Evolutionary conservation across 2,797 vertebrate species (phyloP), one percentile per base, ranked within the genome.

Genomic region (Acanthopagrus latus): DNA sequence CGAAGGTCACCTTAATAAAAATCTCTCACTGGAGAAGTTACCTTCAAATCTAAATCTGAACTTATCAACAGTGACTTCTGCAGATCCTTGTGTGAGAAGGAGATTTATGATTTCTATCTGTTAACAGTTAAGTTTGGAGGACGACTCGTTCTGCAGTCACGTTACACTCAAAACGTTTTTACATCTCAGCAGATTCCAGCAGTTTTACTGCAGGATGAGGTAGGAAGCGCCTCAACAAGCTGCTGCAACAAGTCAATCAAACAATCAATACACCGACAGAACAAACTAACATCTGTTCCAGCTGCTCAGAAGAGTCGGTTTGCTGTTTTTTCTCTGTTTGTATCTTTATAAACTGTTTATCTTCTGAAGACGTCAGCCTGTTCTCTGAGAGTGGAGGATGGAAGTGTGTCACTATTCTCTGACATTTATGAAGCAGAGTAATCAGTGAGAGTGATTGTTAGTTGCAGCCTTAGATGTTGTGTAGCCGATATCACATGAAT

Each of bases 1-100:
- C 20, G 59, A 12, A 17, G 50, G 64, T 74, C 65, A 64, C 43
- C 54, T 59, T 33, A 29, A 64, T 77, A 50, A 59, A 52, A 65
- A 29, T 43, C 21, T 41, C 29, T 50, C 60, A 56, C 23, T n/a
- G 18, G 6, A 23, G 33, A 4, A 33, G 2, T 21, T 56, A 74
- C 10, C 44, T 29, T 64, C 48, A 57, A 48, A 33, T 29, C 23
- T 46, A 14, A 33, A 33, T 5, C 48, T 46, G 3, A 16, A 7
- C 23, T 51, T 43, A 55, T 21, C 4, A 44, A 33, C 18, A 43
- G 2, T 20, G 46, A 38, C 48, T 7, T 33, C 33, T 33, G 33
- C 33, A 33, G 1, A 33, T 8, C 6, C 33, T 33, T 33, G 33
- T 33, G 7, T 33, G 29, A 33, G 29, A 33, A 33, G 7, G 7